Percentiles rank a stretch among this genome's conserved stretches.
These are phyloP conservation scores for Epinephelus cyanopodus DNA, from an alignment of 2,113 vertebrate genomes.

Conservation along the genomic window DNA sequence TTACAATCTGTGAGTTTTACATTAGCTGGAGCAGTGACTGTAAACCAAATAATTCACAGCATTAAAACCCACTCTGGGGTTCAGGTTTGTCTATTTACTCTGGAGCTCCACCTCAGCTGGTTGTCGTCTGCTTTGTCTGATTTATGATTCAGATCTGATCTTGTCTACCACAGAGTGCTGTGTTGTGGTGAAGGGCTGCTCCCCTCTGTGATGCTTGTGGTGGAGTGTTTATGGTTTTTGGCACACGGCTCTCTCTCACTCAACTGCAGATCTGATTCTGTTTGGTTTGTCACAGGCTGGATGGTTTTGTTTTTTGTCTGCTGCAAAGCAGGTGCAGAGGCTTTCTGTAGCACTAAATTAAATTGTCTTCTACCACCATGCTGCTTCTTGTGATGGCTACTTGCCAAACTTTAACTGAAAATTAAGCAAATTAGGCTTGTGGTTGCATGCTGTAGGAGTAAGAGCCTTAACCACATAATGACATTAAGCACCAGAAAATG, in stretches of 20 bases:
- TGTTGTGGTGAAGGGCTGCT: conserved; percentile 32
- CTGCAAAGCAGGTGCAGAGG: conserved; percentile 21
- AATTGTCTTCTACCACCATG: neutral
- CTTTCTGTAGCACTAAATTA: neutral
- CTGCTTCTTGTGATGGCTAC: neutral
- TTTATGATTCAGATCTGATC: conserved; percentile 50
- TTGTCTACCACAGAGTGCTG: conserved; percentile 23
- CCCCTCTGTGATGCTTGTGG: conserved; percentile 18
- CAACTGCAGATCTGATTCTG: neutral
- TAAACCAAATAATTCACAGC: conserved; percentile 42
- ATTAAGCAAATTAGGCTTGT: neutral
- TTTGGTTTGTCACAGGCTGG: conserved; percentile 8
- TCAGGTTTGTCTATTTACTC: conserved; percentile 61
- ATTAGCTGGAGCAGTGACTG: conserved; percentile 25
- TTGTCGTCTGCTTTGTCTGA: conserved; percentile 41
- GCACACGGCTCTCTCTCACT: conserved; percentile 10
- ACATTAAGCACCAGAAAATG: neutral
- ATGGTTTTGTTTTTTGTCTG: neutral
- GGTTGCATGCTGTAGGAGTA: neutral
- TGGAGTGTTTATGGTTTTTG: conserved; percentile 47
- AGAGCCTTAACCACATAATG: neutral
- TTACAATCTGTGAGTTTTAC: conserved; percentile 50
- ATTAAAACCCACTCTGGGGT: conserved; percentile 33
- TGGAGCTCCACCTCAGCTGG: conserved; percentile 32
- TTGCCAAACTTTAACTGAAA: conserved; percentile 3